Conservation (phyloP, 2,888 invertebrate genomes). For the Pollenia angustigena region DNA sequence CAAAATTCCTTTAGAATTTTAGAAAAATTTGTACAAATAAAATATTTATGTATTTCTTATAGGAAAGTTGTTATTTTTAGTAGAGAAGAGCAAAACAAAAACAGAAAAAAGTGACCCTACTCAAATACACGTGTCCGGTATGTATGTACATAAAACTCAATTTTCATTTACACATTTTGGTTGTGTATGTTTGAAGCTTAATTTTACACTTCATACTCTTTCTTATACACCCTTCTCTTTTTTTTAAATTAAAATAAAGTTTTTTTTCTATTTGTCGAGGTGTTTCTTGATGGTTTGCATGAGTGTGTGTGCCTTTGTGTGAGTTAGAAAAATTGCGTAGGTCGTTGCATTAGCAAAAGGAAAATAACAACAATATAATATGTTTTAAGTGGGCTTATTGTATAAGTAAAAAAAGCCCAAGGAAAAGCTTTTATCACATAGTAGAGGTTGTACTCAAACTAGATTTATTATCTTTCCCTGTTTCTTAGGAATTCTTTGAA, state of each 20-base stretch:
- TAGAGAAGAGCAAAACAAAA: no score
- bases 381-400: conserved; percentile 8
- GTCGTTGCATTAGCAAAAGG: conserved; percentile 53
- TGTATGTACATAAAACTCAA: no score
- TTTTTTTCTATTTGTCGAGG: conserved; percentile 16
- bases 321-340: conserved; percentile 58
- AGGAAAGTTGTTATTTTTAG: no score
- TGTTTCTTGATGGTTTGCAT: neutral
- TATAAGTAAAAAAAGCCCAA: neutral
- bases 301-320: neutral
- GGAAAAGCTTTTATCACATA: conserved; percentile 23
- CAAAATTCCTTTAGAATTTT: no score
- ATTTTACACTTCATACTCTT: neutral
- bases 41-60: no score
- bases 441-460: conserved; percentile 4
- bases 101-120: no score
- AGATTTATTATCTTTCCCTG: neutral
- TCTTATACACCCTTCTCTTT: neutral
- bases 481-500: neutral
- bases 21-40: no score
- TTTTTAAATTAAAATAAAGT: neutral
- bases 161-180: neutral
- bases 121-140: no score
- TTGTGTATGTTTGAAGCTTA: conserved; percentile 14
- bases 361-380: conserved; percentile 18